Conservation (phyloP, 92 coral and sea anemone genomes). For the Phymanthus crucifer region DNA sequence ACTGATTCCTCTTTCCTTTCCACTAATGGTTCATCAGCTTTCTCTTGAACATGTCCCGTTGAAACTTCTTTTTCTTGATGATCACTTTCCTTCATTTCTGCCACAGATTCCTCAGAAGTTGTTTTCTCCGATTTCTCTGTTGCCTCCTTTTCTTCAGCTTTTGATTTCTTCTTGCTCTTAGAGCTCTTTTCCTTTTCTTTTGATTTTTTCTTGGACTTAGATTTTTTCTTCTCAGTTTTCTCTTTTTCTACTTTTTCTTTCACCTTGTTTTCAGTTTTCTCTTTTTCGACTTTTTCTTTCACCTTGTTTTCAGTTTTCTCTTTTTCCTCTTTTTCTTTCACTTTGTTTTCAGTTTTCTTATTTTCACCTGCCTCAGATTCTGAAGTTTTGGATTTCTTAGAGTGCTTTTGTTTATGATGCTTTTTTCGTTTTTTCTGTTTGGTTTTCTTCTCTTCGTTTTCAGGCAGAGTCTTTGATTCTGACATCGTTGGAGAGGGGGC, state of each 20-base stretch:
- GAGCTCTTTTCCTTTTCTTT: slow-evolving; percentile 53
- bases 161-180: slow-evolving; percentile 19
- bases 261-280: slow-evolving; percentile 17
- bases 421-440: slow-evolving; percentile 84
- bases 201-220: slow-evolving; percentile 44
- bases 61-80: not conserved
- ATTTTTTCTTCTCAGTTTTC: slow-evolving; percentile 42
- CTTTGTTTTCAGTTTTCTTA: slow-evolving; percentile 18
- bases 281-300: slow-evolving; percentile 30
- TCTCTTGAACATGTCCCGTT: slow-evolving; percentile 2
- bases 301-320: slow-evolving; percentile 23
- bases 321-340: slow-evolving; percentile 28
- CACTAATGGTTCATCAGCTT: not conserved
- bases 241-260: slow-evolving; percentile 34
- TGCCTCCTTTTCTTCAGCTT: slow-evolving; percentile 22
- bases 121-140: slow-evolving; percentile 9
- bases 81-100: slow-evolving; percentile 9
- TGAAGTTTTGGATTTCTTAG: slow-evolving; percentile 67
- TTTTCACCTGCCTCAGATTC: slow-evolving; percentile 27
- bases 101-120: not conserved
- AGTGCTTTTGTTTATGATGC: slow-evolving; percentile 77
- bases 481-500: slow-evolving; percentile 3
- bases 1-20: not conserved
- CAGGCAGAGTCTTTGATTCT: slow-evolving; percentile 2
- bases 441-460: slow-evolving; percentile 53